phyloP scores from a whole-genome alignment of 2,888 invertebrate genomes.

The Acanthosepion esculentum region DNA sequence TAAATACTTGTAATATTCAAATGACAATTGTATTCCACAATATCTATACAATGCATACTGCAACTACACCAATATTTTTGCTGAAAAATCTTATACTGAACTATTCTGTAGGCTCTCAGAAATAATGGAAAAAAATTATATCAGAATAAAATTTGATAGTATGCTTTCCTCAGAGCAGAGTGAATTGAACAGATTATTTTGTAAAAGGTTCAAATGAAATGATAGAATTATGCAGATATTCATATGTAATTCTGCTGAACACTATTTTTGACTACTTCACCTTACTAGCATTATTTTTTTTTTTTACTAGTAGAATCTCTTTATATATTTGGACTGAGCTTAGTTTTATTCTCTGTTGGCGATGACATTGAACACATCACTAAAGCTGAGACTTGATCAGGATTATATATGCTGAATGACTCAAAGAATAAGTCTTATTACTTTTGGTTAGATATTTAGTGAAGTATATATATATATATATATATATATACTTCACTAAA shows the following conservation, averaged over 20 bases:
- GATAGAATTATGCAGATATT: not conserved
- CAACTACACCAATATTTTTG: not conserved
- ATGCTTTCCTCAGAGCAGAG: not conserved
- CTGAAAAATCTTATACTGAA: not conserved
- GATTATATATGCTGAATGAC: not conserved
- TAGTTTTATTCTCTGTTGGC: not conserved
- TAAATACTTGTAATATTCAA: not conserved
- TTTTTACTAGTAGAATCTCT: not conserved
- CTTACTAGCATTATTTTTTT: not conserved
- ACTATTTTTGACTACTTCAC: not conserved
- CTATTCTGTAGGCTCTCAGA: not conserved
- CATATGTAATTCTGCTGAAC: not conserved
- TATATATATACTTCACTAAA: no score
- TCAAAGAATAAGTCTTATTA: not conserved
- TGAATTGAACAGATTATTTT: not conserved
- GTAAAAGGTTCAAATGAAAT: not conserved
- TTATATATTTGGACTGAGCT: not conserved
- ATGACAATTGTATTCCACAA: no score
- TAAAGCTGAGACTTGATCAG: not conserved
- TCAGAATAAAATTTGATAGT: not conserved
- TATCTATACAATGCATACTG: not conserved
- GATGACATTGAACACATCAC: not conserved
- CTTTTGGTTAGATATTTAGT: not conserved
- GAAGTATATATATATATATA: no score
- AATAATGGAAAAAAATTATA: not conserved